These are phyloP conservation scores for Amiota minor DNA, from an alignment of 2,888 invertebrate genomes.

Conservation along the genomic window DNA sequence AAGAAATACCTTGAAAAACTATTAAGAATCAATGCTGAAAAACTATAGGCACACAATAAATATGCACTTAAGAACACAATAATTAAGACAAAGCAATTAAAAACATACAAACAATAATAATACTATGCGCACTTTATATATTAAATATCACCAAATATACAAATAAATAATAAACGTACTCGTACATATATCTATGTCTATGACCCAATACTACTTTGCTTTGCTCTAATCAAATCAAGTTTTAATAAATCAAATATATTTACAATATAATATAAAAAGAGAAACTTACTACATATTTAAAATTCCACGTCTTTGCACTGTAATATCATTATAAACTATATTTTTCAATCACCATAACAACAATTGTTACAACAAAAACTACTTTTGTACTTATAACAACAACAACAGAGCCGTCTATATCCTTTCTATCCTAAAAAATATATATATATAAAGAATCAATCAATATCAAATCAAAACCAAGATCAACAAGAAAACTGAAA, in stretches of 20 bases:
- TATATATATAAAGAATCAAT: background rate
- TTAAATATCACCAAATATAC: background rate
- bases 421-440: background rate
- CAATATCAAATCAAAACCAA: background rate
- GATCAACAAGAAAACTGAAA: no score
- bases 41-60: no score
- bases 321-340: background rate
- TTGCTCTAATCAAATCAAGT: background rate
- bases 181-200: background rate
- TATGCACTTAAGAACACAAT: no score
- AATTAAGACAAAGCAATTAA: no score
- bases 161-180: slow-evolving; percentile 6
- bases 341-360: background rate
- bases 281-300: background rate
- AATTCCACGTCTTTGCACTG: slow-evolving; percentile 14
- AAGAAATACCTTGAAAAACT: no score
- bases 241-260: background rate
- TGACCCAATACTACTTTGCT: no score
- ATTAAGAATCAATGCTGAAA: no score
- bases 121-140: slow-evolving; percentile 7
- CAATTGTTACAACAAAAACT: background rate
- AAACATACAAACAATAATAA: no score
- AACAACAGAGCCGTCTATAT: background rate
- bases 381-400: background rate
- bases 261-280: background rate